phyloP scores from a whole-genome alignment of 2,113 vertebrate genomes.

The Lepus europaeus region DNA sequence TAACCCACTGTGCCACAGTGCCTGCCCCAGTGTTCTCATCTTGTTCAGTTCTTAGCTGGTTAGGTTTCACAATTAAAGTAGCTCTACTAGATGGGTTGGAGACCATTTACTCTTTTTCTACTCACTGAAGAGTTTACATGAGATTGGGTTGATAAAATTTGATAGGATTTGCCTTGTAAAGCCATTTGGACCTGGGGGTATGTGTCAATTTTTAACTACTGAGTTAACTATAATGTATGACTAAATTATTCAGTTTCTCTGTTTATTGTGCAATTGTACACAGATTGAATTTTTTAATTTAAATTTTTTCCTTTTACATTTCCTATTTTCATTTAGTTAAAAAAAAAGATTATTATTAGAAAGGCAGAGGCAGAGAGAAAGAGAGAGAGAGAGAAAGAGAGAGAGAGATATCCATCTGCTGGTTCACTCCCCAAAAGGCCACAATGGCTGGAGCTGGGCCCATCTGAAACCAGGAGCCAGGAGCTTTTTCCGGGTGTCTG shows the following conservation, averaged over 20 bases:
- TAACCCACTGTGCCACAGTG: too few species aligned
- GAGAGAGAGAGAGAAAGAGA: too few species aligned
- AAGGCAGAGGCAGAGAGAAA: too few species aligned
- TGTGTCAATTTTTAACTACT: constrained; percentile 33
- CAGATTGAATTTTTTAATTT: neutral
- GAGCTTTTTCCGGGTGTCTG: too few species aligned
- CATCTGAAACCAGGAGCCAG: too few species aligned
- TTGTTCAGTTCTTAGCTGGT: neutral
- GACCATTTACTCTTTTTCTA: neutral
- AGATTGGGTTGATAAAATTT: neutral
- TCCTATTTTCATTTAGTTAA: neutral
- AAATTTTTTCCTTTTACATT: neutral
- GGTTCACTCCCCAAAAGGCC: too few species aligned
- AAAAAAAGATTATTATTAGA: too few species aligned
- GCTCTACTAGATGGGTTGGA: neutral
- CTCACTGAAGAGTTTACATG: neutral
- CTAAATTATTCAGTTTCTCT: neutral
- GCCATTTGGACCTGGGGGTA: neutral
- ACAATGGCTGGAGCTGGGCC: too few species aligned
- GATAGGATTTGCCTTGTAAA: constrained; percentile 10
- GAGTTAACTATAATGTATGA: neutral
- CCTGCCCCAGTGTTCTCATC: neutral
- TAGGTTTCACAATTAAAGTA: neutral
- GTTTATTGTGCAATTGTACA: constrained; percentile 13
- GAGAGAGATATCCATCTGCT: too few species aligned